Percentiles rank a stretch among this genome's conserved stretches.
These are phyloP conservation scores for Beris morrisii DNA, from an alignment of 2,888 invertebrate species.

Conservation along the genomic window DNA sequence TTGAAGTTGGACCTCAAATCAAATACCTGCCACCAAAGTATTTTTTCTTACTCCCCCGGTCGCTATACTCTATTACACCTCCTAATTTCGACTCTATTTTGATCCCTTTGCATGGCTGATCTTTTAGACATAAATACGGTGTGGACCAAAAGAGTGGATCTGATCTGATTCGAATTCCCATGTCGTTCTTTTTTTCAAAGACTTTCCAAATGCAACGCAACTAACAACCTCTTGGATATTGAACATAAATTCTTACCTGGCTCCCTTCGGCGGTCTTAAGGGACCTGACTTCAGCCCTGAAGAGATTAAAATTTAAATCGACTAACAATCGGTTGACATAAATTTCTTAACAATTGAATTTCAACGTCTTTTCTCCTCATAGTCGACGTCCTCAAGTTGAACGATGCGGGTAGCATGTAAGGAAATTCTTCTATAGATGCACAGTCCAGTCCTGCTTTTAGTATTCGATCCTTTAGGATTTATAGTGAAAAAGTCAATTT, in stretches of 20 bases:
- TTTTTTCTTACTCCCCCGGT: too few relatives aligned
- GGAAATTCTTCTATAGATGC: conserved; percentile 24
- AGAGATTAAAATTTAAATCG: conserved; percentile 35
- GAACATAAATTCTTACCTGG: conserved; percentile 30
- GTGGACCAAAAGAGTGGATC: not conserved
- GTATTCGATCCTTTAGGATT: conserved; percentile 27
- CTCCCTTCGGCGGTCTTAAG: conserved; percentile 13
- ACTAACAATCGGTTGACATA: conserved; percentile 35
- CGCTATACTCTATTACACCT: too few relatives aligned
- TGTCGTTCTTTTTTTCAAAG: not conserved
- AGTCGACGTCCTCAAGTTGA: conserved; percentile 29
- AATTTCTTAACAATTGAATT: conserved; percentile 35
- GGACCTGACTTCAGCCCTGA: conserved; percentile 30
- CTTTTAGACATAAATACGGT: too few relatives aligned
- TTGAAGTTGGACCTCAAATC: too few relatives aligned
- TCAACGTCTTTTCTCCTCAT: conserved; percentile 25
- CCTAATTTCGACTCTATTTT: too few relatives aligned
- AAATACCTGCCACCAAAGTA: too few relatives aligned
- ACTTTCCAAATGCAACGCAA: not conserved
- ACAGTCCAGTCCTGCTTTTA: not conserved
- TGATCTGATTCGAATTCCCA: not conserved
- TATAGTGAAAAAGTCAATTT: conserved; percentile 35
- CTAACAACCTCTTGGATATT: not conserved
- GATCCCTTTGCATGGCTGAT: too few relatives aligned
- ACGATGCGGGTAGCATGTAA: conserved; percentile 26